A percentile compares a stretch with the other conserved stretches of the same genome.
phyloP scores from a whole-genome alignment of 1,140 invertebrate genomes.

The Oreohelix idahoensis region DNA sequence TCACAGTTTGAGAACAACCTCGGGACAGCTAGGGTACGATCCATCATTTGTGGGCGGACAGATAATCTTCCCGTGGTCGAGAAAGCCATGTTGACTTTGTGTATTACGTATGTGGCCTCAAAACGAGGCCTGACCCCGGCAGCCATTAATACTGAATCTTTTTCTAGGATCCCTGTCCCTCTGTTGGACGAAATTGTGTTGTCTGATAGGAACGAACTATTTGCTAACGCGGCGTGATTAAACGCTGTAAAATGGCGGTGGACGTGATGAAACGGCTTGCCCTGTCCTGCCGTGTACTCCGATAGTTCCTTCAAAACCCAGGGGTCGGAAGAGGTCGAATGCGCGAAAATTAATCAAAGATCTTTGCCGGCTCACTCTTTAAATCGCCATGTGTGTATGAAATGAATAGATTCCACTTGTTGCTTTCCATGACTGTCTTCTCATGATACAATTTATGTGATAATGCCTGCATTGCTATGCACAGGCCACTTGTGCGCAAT shows the following conservation, averaged over 20 bases:
- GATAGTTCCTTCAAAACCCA: neutral
- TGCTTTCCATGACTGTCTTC: neutral
- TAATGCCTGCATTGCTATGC: neutral
- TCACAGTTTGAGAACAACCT: neutral
- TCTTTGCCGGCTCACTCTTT: neutral
- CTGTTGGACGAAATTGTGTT: conserved; percentile 26
- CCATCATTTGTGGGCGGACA: conserved; percentile 6
- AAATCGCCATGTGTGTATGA: neutral
- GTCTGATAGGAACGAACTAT: conserved; percentile 15
- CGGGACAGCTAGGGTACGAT: neutral
- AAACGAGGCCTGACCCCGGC: conserved; percentile 14
- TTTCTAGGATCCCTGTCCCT: conserved; percentile 10
- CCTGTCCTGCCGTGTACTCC: neutral
- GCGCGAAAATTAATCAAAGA: conserved; percentile 25
- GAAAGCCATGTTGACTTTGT: conserved; percentile 31
- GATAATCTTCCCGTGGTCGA: conserved; percentile 25
- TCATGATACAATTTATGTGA: conserved; percentile 6
- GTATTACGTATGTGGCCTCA: conserved; percentile 39
- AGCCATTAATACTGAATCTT: conserved; percentile 38
- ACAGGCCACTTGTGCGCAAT: too few species aligned
- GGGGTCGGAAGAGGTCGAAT: conserved; percentile 5
- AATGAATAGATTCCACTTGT: conserved; percentile 12
- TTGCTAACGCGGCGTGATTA: conserved; percentile 28
- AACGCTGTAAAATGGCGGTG: conserved; percentile 24
- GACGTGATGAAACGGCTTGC: conserved; percentile 17